Evolutionary conservation across 2,113 vertebrate species (phyloP).

Genomic region (Pteruthius melanotis): DNA sequence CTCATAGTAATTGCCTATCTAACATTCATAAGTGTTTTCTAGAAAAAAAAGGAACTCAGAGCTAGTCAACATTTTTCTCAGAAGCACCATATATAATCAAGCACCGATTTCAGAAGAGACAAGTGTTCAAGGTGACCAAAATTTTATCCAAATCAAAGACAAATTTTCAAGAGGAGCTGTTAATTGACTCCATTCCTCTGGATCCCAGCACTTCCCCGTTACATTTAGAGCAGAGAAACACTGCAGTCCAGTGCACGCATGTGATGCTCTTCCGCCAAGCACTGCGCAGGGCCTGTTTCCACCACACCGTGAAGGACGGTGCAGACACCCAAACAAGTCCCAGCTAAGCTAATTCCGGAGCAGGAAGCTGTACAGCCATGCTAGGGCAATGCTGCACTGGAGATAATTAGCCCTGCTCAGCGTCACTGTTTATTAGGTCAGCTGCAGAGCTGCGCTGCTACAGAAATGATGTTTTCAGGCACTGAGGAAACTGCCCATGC

Average conservation of each 20-base stretch:
- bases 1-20: not conserved
- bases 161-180: not conserved
- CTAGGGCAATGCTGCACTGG: constrained; percentile 4
- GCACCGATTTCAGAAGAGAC: not conserved
- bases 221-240: not conserved
- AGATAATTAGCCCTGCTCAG: constrained; percentile 12
- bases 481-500: not conserved
- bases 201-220: not conserved
- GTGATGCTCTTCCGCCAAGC: not conserved
- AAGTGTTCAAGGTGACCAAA: not conserved
- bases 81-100: not conserved
- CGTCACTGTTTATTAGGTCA: constrained; percentile 16
- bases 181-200: not conserved
- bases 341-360: not conserved
- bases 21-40: not conserved
- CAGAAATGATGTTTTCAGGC: not conserved
- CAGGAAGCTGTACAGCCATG: not conserved
- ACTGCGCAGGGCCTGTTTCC: not conserved
- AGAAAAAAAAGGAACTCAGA: not conserved
- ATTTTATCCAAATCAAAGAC: not conserved
- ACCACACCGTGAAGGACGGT: constrained; percentile 30
- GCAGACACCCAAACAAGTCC: not conserved
- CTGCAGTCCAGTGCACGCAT: not conserved
- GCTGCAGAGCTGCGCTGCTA: constrained; percentile 1
- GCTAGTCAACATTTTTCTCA: not conserved